Evolutionary conservation across 2,113 vertebrate genomes (phyloP), one percentile per base, ranked within the genome.

Genomic region (Siniperca chuatsi): DNA sequence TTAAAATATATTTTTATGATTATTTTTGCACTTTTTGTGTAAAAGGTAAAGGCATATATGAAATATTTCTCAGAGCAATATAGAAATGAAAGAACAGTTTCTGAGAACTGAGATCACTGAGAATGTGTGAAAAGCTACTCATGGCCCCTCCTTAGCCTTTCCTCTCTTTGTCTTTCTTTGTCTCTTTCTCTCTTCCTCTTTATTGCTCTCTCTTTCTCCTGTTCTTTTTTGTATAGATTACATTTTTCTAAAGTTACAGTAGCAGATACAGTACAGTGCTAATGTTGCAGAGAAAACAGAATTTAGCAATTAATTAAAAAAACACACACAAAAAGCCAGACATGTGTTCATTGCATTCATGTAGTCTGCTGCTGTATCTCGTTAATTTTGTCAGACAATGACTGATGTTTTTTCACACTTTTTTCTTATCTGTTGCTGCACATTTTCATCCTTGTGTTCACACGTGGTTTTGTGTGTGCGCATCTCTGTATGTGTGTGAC

Each of bases 351-450:
- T 11, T 13, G 48, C 52, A 64, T 82, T 82, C n/a, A 62, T 72
- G 70, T 42, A 12, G 60, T 70, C 58, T 44, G 20, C 78, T 68
- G 35, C 75, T 60, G 25, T 65, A 46, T 71, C 6, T 74, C 55
- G 75, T 65, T 46, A 33, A 54, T 77, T 87, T 76, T 48, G n/a
- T 72, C 1, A 37, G 13, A 73, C 71, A 12, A 2, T 21, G 3
- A 79, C 83, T 69, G 57, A 66, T 84, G 74, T 82, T 84, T 87
- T 79, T 88, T 91, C 87, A 88, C 90, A 92, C 87, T 62, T 92
- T 76, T 72, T 87, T 65, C n/a, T 60, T 1, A 54, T 75, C 37
- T 72, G 60, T 77, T 67, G 35, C 10, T 89, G 76, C 62, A 73
- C 48, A 35, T 58, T 73, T 68, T 37, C 81, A 48, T 80, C 62